Base-by-base conservation (phyloP, 2,797 vertebrate genomes). In the Falco columbarius region DNA sequence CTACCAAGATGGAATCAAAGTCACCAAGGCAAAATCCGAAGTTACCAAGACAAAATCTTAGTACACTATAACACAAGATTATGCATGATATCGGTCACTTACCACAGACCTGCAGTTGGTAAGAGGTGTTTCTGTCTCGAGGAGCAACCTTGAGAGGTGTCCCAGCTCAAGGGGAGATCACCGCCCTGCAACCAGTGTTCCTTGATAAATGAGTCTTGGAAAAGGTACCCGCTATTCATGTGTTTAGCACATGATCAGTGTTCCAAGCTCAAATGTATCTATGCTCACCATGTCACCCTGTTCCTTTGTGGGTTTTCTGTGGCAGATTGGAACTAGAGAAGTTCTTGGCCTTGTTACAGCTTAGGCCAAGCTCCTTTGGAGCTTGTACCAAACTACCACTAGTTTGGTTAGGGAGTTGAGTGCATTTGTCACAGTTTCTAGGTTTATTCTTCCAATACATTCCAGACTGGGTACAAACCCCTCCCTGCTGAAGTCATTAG, bases 201-300 rank as follows among this genome's bases (percentile, higher is more conserved):
- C 34, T 62, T 79, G 20, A 63, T 47, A 63, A 71, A 79, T 32
- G 34, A 46, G 8, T 42, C n/a, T 67, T 26, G 62, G 51, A 68
- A 75, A 92, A 74, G 8, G 21, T 29, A 59, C 7, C 7, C 1
- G 1, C 40, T 59, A 42, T 42, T 71, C 10, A 26, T 16, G 23
- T 56, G 44, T 56, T 38, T 52, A 56, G 44, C 1, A 0, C 19
- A 24, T 4, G 4, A 36, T 10, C 12, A 1, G 4, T 55, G 66
- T 59, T 81, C 32, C 82, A 74, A 6, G 34, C 12, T 62, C 52
- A 14, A 5, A 19, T 17, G 56, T 34, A 8, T 22, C 3, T 1
- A 42, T n/a, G 54, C 7, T 56, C 14, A 38, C 19, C 3, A 1
- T 19, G 13, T 59, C 1, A 1, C 62, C 58, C 47, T 67, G 23